Evolutionary conservation across 2,888 invertebrate genomes (phyloP), one percentile per base, ranked within the genome.

Genomic region (Microchrysa polita): DNA sequence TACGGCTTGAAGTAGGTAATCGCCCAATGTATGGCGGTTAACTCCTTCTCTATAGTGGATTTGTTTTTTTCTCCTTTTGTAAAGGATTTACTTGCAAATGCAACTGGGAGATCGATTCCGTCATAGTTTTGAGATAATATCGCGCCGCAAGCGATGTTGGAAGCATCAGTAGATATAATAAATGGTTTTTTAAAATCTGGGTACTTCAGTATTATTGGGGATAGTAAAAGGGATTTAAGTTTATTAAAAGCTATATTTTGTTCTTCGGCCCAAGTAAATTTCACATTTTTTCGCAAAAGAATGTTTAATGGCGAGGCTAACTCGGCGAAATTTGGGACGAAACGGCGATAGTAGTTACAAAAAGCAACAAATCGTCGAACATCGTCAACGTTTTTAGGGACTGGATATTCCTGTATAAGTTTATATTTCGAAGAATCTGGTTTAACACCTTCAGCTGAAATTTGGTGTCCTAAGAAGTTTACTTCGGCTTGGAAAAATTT

Each of bases 1-100:
- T 82, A 81, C 12, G 79, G 79, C 72, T 78, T 67, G 71, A 80
- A 81, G 73, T 79, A 76, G 57, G 79, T 77, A 2, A 79, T 78
- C 2, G 76, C 78, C 76, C 74, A 76, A 1, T 79, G 71, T 0
- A 79, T 78, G 0, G 79, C 79, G 18, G 79, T 60, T 4, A 80
- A 67, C 77, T 81, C 80, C 65, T 78, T 79, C 67, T 81, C 80
- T 12, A 78, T 79, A 0, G 79, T 78, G 1, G 77, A 67, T 73
- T 80, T 81, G 61, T 79, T 79, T n/a, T 59, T 42, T 71, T 81
- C 80, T 7, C 78, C 77, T 59, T 76, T 77, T 20, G 76, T 78
- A 1, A 81, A 67, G 1, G 79, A 76, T 2, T 67, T 79, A 78
- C 27, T 79, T 77, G 52, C 79, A 77, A 12, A 78, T 18, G 76